A percentile compares a stretch with the other conserved stretches of the same genome.
Evolutionary conservation across 2,797 vertebrate species (phyloP).

Genomic region (Takifugu rubripes): DNA sequence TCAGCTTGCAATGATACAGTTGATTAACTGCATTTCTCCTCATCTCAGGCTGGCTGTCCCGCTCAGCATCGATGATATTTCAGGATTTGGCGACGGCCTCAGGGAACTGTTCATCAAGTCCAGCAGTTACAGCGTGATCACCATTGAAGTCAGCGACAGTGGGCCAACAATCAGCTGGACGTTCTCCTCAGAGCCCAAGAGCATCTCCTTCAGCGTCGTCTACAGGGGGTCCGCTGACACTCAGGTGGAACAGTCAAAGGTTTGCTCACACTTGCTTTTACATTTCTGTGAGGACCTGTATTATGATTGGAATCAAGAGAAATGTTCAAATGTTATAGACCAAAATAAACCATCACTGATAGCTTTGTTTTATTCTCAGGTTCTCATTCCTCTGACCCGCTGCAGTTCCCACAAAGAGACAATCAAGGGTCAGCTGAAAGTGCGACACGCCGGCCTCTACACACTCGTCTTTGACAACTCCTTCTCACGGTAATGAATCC

Average conservation of each 20-base stretch:
- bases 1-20: neutral
- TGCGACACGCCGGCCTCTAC: constrained; percentile 83
- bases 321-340: too few relatives aligned
- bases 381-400: constrained; percentile 91
- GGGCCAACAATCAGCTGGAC: constrained; percentile 88
- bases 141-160: constrained; percentile 74
- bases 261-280: constrained; percentile 30
- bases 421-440: constrained; percentile 91
- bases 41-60: constrained; percentile 77
- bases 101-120: constrained; percentile 90
- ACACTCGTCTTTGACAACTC: constrained; percentile 94
- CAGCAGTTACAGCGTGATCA: constrained; percentile 87
- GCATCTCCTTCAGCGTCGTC: constrained; percentile 90
- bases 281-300: too few relatives aligned
- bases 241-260: constrained; percentile 86
- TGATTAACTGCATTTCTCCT: neutral
- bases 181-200: constrained; percentile 95
- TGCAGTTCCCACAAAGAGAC: constrained; percentile 91
- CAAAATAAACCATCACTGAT: too few relatives aligned
- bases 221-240: constrained; percentile 79
- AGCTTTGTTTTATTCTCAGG: constrained; percentile 72
- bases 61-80: constrained; percentile 83
- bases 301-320: too few relatives aligned
- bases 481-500: constrained; percentile 80
- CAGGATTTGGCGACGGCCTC: constrained; percentile 81